Base-by-base conservation (phyloP, 2,888 invertebrate species). In the Sinotaia quadrata region DNA sequence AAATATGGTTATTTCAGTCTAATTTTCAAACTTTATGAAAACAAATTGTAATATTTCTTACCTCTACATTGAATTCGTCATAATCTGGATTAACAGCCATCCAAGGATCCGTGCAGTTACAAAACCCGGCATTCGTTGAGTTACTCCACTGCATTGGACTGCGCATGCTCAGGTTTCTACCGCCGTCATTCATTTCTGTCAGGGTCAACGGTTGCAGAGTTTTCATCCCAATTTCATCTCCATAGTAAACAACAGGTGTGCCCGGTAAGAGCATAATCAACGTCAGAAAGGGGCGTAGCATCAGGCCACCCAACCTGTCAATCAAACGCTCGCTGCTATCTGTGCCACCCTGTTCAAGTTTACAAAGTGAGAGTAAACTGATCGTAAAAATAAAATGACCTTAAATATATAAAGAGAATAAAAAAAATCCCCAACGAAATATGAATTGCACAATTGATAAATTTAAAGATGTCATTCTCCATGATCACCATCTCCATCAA, bases 181-280 rank as follows among this genome's bases (percentile, higher is more conserved):
- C 57, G 68, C 74, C 68, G 18, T 24, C 31, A 2, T 54, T 57
- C 58, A n/a, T 15, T 10, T 67, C 37, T 33, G 49, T 33, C n/a
- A 24, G 31, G 63, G 52, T 63, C 29, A 24, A 44, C 4, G n/a
- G 27, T n/a, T n/a, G n/a, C n/a, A n/a, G n/a, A 2, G 24, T 29
- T 5, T 36, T 68, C 93, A 94, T 93, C 24, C 93, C 94, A 60
- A 95, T 92, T 90, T 97, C 97, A 87, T 95, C 95, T 0, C 95
- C 96, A 79, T 95, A 94, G 82, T 96, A 97, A 0, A 95, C 93
- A 2, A 96, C 92, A 0, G 95, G 93, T 8, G 93, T 92, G 52
- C 97, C 97, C 0, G 96, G 96, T 59, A 97, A 89, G 37, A 95
- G 84, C 85, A 94, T 90, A 15, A 92, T 89, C 63, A 97, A 84